Evolutionary conservation across 2,888 invertebrate species (phyloP).

Genomic region (Eulithis testata): DNA sequence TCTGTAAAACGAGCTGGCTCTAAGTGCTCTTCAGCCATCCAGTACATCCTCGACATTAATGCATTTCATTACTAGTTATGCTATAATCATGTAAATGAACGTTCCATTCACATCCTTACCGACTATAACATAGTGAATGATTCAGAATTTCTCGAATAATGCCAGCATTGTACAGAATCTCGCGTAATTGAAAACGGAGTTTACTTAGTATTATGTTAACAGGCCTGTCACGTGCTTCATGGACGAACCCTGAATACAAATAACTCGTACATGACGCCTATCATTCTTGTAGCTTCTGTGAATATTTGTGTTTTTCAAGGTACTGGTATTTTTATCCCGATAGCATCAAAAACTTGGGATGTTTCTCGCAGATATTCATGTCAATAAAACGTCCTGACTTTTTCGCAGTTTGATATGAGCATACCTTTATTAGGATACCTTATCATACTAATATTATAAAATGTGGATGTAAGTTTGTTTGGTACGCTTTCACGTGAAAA

Average conservation of each 20-base stretch:
- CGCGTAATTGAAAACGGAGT: conserved; percentile 73
- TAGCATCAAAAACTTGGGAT: conserved; percentile 11
- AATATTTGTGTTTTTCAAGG: conserved; percentile 39
- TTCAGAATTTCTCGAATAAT: conserved; percentile 56
- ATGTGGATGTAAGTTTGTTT: no score
- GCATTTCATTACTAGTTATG: conserved; percentile 67
- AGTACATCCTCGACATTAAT: conserved; percentile 63
- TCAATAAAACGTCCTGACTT: conserved; percentile 11
- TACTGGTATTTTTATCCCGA: conserved; percentile 19
- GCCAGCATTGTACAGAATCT: conserved; percentile 54
- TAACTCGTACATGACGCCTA: conserved; percentile 61
- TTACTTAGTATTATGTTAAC: conserved; percentile 70
- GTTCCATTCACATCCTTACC: conserved; percentile 55
- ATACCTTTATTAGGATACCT: conserved; percentile 9
- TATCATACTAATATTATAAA: no score
- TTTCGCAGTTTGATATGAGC: conserved; percentile 4
- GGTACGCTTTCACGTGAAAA: no score
- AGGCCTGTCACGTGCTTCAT: conserved; percentile 67
- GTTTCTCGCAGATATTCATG: conserved; percentile 10
- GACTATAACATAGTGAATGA: conserved; percentile 48
- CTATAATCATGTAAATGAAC: conserved; percentile 64
- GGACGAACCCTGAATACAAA: conserved; percentile 74
- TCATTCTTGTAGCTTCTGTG: conserved; percentile 55
- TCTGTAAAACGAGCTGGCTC: conserved; percentile 57
- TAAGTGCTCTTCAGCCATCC: conserved; percentile 59